Evolutionary conservation across 2,888 invertebrate genomes (phyloP), one percentile per base, ranked within the genome.

Genomic region (Formica aserva): DNA sequence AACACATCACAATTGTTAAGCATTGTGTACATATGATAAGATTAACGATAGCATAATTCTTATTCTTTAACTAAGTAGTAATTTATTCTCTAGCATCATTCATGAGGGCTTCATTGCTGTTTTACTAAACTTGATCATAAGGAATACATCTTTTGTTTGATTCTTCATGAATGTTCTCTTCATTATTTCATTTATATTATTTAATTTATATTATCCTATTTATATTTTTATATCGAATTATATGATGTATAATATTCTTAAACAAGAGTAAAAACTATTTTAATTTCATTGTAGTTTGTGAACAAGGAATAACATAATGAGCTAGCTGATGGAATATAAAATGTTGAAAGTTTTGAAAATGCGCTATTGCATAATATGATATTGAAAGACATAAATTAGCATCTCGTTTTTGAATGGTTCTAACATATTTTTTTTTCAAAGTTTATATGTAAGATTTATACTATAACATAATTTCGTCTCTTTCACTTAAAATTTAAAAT

Each of bases 21-120:
- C 57, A 77, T n/a, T n/a, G 4, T 77, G 69, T 67, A 77, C n/a
- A 77, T 77, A 77, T 3, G n/a, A 66, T 86, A 88, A 83, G 76
- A 74, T 85, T 83, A 85, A 85, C n/a, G 26, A 82, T 81, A 60
- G 60, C 52, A n/a, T 86, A 88, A 85, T 9, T 72, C 66, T 86
- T 85, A 82, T 78, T 81, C 80, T 74, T 85, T 90, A 82, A 87
- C 63, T 66, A 86, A 77, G 55, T 84, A 87, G 72, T 88, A 88
- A 89, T 89, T 89, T 90, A 89, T 89, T 88, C 77, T 85, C 57
- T 77, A 77, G 32, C 41, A 32, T 77, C 57, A 32, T 77, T 69
- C 26, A 35, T 13, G 55, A 77, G 9, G 15, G 22, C n/a, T 69
- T 3, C 65, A 22, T 65, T 75, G 15, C n/a, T n/a, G 18, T 65